Conservation (phyloP, 2,113 vertebrate genomes). For the Pimephales promelas region DNA sequence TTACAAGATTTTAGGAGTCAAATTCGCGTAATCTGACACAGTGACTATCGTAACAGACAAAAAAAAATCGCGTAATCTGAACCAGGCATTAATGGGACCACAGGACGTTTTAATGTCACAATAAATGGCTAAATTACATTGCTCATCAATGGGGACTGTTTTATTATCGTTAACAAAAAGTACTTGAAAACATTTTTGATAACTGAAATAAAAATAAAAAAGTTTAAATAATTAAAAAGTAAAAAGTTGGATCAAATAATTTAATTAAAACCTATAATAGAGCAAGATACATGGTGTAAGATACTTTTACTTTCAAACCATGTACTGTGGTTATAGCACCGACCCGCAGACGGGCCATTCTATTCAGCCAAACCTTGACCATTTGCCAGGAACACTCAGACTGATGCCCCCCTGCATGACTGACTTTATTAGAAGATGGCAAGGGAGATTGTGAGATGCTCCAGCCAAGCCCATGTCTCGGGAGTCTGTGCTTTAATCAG, state of each 20-base stretch:
- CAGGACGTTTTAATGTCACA: neutral
- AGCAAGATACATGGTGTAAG: neutral
- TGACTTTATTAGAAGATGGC: constrained; percentile 42
- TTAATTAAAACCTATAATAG: neutral
- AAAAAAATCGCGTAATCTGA: no score
- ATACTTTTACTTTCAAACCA: neutral
- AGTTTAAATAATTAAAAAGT: neutral
- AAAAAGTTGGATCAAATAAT: neutral
- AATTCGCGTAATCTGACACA: no score
- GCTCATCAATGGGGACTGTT: neutral
- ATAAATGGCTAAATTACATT: neutral
- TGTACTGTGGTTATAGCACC: neutral
- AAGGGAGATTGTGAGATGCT: neutral
- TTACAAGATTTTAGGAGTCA: no score
- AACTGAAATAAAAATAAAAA: neutral
- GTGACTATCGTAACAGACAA: no score
- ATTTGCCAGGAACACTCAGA: constrained; percentile 3
- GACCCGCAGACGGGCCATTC: neutral
- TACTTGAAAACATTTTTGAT: neutral
- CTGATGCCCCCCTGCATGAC: constrained; percentile 22
- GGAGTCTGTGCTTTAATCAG: constrained; percentile 59
- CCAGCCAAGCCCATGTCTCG: neutral
- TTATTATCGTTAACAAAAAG: neutral
- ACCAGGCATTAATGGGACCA: neutral
- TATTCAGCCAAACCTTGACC: neutral